phyloP scores from a whole-genome alignment of 2,888 invertebrate genomes.

The Himalopsyche tibetana region DNA sequence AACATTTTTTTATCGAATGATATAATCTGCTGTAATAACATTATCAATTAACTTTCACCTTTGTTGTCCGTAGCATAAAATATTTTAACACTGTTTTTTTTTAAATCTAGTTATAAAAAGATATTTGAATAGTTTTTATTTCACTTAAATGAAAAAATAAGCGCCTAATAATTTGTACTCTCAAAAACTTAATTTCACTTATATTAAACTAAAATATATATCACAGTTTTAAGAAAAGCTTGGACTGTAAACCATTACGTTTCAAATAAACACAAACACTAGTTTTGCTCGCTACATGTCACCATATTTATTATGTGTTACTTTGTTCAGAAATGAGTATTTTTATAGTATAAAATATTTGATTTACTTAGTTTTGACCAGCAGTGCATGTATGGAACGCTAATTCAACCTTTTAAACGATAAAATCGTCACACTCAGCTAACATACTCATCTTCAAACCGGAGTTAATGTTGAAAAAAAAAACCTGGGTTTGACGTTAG shows the following conservation, averaged over 20 bases:
- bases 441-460: slow-evolving; percentile 1
- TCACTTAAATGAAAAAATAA: no score
- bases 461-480: neutral
- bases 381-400: slow-evolving; percentile 52
- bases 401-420: slow-evolving; percentile 58
- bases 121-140: no score
- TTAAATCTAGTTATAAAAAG: no score
- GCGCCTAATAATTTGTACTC: no score
- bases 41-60: no score
- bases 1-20: neutral
- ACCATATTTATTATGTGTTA: slow-evolving; percentile 20
- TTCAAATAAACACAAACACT: neutral
- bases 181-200: no score
- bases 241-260: neutral
- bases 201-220: neutral
- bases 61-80: no score
- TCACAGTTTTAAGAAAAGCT: neutral
- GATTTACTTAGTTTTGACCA: slow-evolving; percentile 56
- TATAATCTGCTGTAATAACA: neutral
- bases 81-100: no score
- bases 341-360: slow-evolving; percentile 31
- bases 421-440: neutral
- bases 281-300: neutral
- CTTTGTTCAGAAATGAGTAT: neutral
- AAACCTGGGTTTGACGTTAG: no score